Evolutionary conservation across 2,113 vertebrate genomes (phyloP).

Genomic region (Orcinus orca): DNA sequence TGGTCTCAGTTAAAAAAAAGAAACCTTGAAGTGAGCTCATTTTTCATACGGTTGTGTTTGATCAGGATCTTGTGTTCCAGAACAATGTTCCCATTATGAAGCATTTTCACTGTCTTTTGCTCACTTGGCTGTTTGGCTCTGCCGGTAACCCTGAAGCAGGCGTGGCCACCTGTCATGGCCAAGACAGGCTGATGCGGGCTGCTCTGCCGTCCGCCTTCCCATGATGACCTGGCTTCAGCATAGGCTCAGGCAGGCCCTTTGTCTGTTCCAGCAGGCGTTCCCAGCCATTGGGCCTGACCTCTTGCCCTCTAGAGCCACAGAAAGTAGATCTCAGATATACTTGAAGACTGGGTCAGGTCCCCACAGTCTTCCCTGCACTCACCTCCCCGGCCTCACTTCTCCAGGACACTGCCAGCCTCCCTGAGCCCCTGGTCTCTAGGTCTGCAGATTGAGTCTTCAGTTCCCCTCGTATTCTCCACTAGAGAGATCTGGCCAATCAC

Average conservation of each 20-base stretch:
- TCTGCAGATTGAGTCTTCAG: background rate
- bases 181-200: background rate
- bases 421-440: background rate
- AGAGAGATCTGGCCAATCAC: background rate
- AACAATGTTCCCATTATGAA: background rate
- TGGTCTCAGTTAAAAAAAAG: background rate
- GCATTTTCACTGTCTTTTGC: background rate
- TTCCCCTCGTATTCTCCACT: background rate
- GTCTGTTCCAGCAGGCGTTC: background rate
- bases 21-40: background rate
- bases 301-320: background rate
- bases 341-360: background rate
- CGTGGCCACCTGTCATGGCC: background rate
- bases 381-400: background rate
- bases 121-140: background rate
- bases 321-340: background rate
- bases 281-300: background rate
- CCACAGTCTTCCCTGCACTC: too few relatives aligned
- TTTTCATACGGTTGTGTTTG: background rate
- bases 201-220: background rate
- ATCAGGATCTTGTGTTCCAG: background rate
- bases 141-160: background rate
- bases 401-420: background rate
- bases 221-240: background rate
- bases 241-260: background rate